Percentiles rank a stretch among this genome's conserved stretches.
These are phyloP conservation scores for Bombus haemorrhoidalis DNA, from an alignment of 1,140 invertebrate genomes.

Conservation along the genomic window DNA sequence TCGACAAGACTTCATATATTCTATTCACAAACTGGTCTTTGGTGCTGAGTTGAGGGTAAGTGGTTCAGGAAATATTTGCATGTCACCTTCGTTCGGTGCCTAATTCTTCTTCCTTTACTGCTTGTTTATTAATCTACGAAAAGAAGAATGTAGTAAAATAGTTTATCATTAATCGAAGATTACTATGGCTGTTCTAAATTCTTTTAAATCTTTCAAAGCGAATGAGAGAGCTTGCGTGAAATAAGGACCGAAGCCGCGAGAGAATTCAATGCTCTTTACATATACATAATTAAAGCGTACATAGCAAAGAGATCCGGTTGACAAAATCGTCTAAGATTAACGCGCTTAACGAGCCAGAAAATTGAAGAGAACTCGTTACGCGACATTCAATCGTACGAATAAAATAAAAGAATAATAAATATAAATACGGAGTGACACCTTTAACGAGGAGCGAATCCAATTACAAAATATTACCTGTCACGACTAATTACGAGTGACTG, in stretches of 20 bases:
- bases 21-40: background rate
- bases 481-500: conserved; percentile 34
- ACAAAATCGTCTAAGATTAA: background rate
- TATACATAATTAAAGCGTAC: conserved; percentile 23
- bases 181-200: background rate
- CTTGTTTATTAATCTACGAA: background rate
- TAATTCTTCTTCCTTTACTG: too few species aligned
- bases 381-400: background rate
- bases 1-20: background rate
- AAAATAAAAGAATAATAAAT: background rate
- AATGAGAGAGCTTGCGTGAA: background rate
- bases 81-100: background rate
- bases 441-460: conserved; percentile 18
- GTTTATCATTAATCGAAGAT: background rate
- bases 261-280: background rate
- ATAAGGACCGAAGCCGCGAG: background rate
- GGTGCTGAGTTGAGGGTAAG: too few species aligned
- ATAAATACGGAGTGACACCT: background rate
- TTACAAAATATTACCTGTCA: conserved; percentile 22
- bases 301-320: background rate
- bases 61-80: background rate
- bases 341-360: background rate
- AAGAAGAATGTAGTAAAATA: too few species aligned
- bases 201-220: background rate
- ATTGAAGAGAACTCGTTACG: too few species aligned